Conservation (phyloP, 2,113 vertebrate species). For the Myotis lucifugus region DNA sequence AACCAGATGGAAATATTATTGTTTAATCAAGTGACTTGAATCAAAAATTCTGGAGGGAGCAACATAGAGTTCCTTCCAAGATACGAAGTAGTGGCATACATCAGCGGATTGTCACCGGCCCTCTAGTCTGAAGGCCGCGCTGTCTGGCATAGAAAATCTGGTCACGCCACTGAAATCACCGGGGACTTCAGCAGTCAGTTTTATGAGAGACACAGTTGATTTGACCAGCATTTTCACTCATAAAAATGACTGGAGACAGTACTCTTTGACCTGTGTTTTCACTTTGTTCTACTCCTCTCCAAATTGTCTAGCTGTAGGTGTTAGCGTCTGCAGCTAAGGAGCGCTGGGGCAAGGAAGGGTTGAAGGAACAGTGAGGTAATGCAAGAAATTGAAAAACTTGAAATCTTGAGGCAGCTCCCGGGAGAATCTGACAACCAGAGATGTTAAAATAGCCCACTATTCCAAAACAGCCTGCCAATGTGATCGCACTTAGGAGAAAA, state of each 20-base stretch:
- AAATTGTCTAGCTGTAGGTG: constrained; percentile 2
- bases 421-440: not conserved
- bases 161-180: not conserved
- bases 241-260: constrained; percentile 43
- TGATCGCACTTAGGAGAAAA: not conserved
- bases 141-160: not conserved
- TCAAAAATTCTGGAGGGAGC: not conserved
- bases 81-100: not conserved
- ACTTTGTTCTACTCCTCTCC: constrained; percentile 12
- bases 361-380: not conserved
- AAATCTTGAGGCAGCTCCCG: not conserved
- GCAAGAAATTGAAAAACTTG: not conserved
- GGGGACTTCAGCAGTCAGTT: constrained; percentile 13
- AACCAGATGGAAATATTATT: constrained; percentile 19
- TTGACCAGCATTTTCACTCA: constrained; percentile 29
- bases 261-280: constrained; percentile 22
- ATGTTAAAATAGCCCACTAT: not conserved
- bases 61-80: not conserved
- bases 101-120: not conserved
- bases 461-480: not conserved
- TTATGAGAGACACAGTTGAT: constrained; percentile 33
- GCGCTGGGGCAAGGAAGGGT: not conserved
- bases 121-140: not conserved
- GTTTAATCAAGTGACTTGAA: constrained; percentile 41
- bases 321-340: not conserved